Base-by-base conservation (phyloP, 2,888 invertebrate genomes). In the Eupeodes luniger region DNA sequence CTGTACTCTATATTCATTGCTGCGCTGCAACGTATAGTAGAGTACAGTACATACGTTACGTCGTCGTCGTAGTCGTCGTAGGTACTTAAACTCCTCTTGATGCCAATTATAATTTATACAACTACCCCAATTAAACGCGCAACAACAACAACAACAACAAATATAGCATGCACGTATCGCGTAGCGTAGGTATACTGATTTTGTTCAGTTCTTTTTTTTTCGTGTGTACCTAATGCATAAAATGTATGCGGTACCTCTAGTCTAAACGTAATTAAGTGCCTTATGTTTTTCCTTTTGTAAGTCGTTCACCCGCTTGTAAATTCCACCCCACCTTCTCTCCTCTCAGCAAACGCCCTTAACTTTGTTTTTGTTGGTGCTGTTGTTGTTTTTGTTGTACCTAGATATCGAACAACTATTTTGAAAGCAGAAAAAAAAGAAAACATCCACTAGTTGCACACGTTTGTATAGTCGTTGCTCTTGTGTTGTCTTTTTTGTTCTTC, bases 91-190 rank as follows among this genome's bases (percentile, higher is more conserved):
- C 44, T 77, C 53, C 51, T 88, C 57, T 51, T 69, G 59, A 62
- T 78, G 80, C 84, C 80, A 84, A 84, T 88, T 88, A 81, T 88
- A 74, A 84, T 80, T 61, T 80, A 84, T 84, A 80, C 75, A 62
- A 75, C 79, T 87, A 80, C 74, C 77, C 87, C 81, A 88, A 88
- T 88, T 88, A 88, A 84, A 81, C 77, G 61, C 62, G 74, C 84
- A 74, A 49, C 49, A 69, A 55, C 70, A 66, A 66, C 70, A 66
- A 66, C 64, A 47, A 59, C 64, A 66, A 47, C 6, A 66, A 44
- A 44, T 66, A 67, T 77, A 69, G 59, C 69, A 77, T 78, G 59
- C 51, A 64, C 55, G 66, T 72, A 61, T 55, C 6, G 59, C 47
- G 47, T 72, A 72, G 40, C 47, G 47, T 72, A 72, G 40, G 11